Conservation (phyloP, 2,113 vertebrate genomes). For the Gallinago paraguaiae region DNA sequence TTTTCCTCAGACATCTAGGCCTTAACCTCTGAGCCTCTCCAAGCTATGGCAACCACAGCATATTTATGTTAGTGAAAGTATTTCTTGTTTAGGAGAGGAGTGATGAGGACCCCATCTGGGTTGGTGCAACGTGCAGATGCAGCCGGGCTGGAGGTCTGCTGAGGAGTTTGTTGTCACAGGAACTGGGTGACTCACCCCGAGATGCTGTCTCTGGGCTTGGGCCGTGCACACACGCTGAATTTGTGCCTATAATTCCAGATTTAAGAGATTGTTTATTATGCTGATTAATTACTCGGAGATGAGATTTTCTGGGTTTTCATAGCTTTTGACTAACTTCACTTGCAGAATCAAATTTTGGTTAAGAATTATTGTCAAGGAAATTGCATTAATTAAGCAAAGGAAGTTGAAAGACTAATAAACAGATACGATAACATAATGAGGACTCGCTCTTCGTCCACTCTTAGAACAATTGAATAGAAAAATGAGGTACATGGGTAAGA, state of each 20-base stretch:
- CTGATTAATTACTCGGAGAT: not conserved
- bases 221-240: fast-evolving
- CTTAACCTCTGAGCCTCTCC: not conserved
- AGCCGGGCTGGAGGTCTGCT: not conserved
- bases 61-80: too few relatives aligned
- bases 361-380: not conserved
- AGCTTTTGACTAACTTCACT: not conserved
- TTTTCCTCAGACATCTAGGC: not conserved
- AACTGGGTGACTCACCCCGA: not conserved
- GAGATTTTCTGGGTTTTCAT: not conserved
- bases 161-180: not conserved
- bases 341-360: not conserved
- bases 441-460: not conserved
- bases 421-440: not conserved
- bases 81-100: not conserved
- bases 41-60: not conserved
- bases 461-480: not conserved
- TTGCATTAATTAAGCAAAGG: not conserved
- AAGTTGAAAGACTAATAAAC: not conserved
- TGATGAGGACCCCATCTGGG: not conserved
- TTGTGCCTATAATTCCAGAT: not conserved
- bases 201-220: not conserved
- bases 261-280: not conserved
- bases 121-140: not conserved
- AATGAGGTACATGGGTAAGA: not conserved